Conservation (phyloP, 2,888 invertebrate species). For the Stenoptilia bipunctidactyla region DNA sequence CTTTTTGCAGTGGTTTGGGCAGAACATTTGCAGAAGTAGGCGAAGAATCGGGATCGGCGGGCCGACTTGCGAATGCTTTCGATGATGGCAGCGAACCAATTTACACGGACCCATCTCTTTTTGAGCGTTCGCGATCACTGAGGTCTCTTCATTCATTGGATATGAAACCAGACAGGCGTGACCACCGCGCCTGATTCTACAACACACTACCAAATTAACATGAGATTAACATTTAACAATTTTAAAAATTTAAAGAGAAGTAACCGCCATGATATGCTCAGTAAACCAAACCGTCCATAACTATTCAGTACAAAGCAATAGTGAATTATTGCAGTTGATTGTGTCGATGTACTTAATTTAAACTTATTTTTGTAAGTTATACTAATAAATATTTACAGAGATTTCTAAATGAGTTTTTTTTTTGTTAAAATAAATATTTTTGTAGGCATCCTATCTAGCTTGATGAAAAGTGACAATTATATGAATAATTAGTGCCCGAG, state of each 20-base stretch:
- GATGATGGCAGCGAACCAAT: slow-evolving; percentile 94
- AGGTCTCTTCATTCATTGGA: slow-evolving; percentile 76
- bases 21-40: slow-evolving; percentile 53
- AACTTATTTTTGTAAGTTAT: slow-evolving; percentile 37
- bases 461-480: too few relatives aligned
- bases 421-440: too few relatives aligned
- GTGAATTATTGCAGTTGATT: slow-evolving; percentile 7
- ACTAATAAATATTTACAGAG: slow-evolving; percentile 58
- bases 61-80: slow-evolving; percentile 69
- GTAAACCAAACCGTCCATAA: slow-evolving; percentile 24
- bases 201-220: slow-evolving; percentile 9
- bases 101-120: slow-evolving; percentile 91
- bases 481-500: too few relatives aligned
- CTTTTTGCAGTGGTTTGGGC: slow-evolving; percentile 50
- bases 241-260: slow-evolving; percentile 6
- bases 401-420: slow-evolving; percentile 24
- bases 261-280: slow-evolving; percentile 36
- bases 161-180: slow-evolving; percentile 56
- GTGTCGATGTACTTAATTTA: slow-evolving; percentile 26
- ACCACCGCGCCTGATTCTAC: slow-evolving; percentile 39
- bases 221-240: slow-evolving; percentile 8
- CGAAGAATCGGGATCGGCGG: slow-evolving; percentile 59
- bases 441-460: too few relatives aligned
- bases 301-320: slow-evolving; percentile 13
- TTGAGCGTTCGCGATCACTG: slow-evolving; percentile 85